Evolutionary conservation across 1,140 invertebrate genomes (phyloP).

Genomic region (Eriocheir sinensis): DNA sequence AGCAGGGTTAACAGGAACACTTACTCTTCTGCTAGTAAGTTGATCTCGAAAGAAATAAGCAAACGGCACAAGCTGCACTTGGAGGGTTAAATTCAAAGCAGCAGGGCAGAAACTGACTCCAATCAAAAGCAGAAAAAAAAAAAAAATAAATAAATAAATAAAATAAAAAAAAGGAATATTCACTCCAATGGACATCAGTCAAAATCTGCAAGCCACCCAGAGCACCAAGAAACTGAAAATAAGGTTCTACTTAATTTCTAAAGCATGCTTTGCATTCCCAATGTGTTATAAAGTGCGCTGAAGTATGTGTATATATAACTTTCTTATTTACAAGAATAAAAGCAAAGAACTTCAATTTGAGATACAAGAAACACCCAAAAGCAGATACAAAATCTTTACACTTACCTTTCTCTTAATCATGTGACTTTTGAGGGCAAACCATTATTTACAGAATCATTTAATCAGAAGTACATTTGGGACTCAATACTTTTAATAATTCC

Average conservation of each 20-base stretch:
- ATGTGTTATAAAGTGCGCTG: not conserved
- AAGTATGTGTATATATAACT: not conserved
- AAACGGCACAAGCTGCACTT: not conserved
- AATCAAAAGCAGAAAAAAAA: not conserved
- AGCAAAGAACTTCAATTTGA: too few species aligned
- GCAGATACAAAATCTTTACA: not conserved
- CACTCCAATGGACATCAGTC: not conserved
- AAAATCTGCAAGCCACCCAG: not conserved
- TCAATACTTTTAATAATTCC: not conserved
- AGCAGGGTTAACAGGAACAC: not conserved
- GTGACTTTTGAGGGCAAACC: constrained; percentile 41
- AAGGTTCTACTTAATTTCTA: not conserved
- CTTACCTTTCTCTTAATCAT: not conserved
- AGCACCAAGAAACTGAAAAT: not conserved
- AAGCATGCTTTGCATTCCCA: not conserved
- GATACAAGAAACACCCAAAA: too few species aligned
- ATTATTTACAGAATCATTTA: constrained; percentile 29
- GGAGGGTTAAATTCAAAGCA: not conserved
- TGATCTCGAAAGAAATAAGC: not conserved
- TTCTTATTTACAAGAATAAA: not conserved
- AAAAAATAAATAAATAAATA: not conserved
- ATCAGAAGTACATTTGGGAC: not conserved
- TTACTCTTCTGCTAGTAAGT: constrained; percentile 24
- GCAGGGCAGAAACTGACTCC: not conserved
- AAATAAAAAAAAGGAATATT: not conserved